Percentiles rank a stretch among this genome's conserved stretches.
phyloP scores from a whole-genome alignment of 2,113 vertebrate genomes.

The Perognathus longimembris region DNA sequence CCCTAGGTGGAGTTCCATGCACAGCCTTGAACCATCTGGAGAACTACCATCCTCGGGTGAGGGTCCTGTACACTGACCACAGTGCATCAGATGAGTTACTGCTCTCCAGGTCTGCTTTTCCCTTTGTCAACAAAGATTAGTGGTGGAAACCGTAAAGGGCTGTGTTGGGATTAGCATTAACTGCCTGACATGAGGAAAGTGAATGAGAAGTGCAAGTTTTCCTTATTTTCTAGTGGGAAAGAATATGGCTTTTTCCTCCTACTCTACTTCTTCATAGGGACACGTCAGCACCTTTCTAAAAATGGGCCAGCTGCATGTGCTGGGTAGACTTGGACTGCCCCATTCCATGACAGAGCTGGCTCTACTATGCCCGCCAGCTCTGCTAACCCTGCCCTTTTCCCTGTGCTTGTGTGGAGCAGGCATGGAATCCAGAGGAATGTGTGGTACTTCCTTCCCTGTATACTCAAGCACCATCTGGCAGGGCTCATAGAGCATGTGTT shows the following conservation, averaged over 20 bases:
- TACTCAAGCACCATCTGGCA: constrained; percentile 20
- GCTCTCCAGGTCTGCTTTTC: not conserved
- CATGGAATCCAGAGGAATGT: constrained; percentile 57
- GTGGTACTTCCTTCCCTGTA: not conserved
- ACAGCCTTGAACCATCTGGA: not conserved
- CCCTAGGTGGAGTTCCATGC: not conserved
- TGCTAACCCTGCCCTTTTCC: not conserved
- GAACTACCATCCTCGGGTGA: too few species aligned
- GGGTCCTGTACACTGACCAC: not conserved
- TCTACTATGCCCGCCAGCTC: not conserved
- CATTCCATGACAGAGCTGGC: not conserved
- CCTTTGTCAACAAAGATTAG: not conserved
- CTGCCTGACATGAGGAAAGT: not conserved
- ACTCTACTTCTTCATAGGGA: rapidly evolving
- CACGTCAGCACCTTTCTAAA: not conserved
- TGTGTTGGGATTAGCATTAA: not conserved
- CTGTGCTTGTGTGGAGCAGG: not conserved
- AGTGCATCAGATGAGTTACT: rapidly evolving
- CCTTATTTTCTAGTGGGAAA: not conserved
- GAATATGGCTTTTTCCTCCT: not conserved
- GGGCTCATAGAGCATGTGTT: not conserved
- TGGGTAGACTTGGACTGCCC: not conserved
- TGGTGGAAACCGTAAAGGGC: not conserved
- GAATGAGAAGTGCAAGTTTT: not conserved
- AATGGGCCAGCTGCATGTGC: rapidly evolving